Conservation (phyloP, 2,797 vertebrate species). For the Rhincodon typus region DNA sequence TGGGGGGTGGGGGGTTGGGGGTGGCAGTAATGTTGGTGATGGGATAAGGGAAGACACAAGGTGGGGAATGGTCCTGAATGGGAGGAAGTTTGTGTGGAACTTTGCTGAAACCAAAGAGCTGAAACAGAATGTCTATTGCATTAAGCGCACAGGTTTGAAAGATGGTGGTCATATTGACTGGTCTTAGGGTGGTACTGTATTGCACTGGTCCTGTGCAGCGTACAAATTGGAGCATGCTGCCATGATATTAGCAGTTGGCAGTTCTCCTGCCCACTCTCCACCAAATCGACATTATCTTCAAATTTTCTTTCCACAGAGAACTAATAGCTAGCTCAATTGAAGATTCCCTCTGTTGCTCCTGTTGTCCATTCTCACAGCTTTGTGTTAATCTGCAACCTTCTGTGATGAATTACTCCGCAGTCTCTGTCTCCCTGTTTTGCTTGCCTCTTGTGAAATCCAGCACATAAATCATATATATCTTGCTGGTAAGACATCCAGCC, state of each 20-base stretch:
- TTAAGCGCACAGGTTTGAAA: not conserved
- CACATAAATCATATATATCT: not conserved
- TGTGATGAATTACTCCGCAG: constrained; percentile 1
- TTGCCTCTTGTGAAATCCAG: not conserved
- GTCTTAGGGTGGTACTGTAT: not conserved
- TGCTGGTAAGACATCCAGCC: not conserved
- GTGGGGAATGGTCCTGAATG: not conserved
- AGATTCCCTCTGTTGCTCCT: not conserved
- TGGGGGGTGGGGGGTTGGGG: not conserved
- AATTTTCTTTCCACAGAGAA: not conserved
- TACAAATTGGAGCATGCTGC: not conserved
- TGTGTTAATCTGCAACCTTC: not conserved
- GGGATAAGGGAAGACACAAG: too few species aligned
- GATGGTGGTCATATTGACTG: not conserved
- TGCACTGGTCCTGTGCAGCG: not conserved
- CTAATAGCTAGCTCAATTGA: not conserved
- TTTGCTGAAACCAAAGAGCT: not conserved
- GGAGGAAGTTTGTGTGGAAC: not conserved
- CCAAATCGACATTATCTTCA: not conserved
- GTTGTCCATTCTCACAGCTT: not conserved
- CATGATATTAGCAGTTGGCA: not conserved
- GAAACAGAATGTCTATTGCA: too few species aligned
- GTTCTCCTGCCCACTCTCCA: not conserved
- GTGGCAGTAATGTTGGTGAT: too few species aligned
- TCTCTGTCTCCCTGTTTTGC: not conserved